Evolutionary conservation across 2,888 invertebrate species (phyloP), one percentile per base, ranked within the genome.

Genomic region (Stenodera caucasica): DNA sequence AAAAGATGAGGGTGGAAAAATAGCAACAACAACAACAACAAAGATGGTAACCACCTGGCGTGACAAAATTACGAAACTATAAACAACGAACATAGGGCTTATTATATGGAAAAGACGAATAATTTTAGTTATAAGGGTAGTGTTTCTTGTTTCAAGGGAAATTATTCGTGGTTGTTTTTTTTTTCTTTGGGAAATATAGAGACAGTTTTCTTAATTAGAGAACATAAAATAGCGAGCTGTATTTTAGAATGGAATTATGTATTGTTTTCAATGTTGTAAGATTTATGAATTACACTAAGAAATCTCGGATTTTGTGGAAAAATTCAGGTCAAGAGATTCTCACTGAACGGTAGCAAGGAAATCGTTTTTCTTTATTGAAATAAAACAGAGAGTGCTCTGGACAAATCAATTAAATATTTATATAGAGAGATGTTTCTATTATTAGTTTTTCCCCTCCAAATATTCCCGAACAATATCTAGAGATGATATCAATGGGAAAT

Each of bases 21-120:
- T 11, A 45, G 11, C 21, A 40, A 45, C 15, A 45, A 21, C 45
- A 12, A 45, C 37, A 7, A 40, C 9, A 8, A 11, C 26, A 29
- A 53, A 57, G 9, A 52, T 18, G 26, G 55, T 21, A 53, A 54
- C 59, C 61, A 61, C 61, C 64, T 61, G 64, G 59, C 54, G 61
- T 45, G 61, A 37, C 58, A 33, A 59, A 64, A 62, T 62, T 65
- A 54, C 56, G 55, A 60, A 65, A 65, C 60, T 62, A 62, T 62
- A 65, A 65, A 62, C 65, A 62, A 65, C 57, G 15, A 52, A 49
- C 59, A 35, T 51, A 50, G 45, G 14, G 55, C 60, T 55, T 55
- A 62, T 62, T 53, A 62, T 62, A 57, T 53, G 53, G 11, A 49
- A 52, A 53, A 56, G 40, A 56, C 29, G 56, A 49, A 18, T 51